Percentiles rank a stretch among this genome's conserved stretches.
Conservation (phyloP, 92 coral and sea anemone species). For the Diadumene lineata region DNA sequence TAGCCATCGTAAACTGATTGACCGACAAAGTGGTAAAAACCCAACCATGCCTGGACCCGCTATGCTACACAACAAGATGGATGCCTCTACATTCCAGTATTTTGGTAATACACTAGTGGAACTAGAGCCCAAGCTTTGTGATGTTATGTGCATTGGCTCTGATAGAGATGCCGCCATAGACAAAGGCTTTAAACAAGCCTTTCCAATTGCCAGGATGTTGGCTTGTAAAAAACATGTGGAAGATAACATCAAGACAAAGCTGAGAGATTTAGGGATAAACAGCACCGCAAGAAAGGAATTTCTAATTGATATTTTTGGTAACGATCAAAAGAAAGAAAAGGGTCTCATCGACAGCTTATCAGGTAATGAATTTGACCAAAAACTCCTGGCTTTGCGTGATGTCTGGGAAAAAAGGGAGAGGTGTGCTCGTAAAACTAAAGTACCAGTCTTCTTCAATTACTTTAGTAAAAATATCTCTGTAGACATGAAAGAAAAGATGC, state of each 20-base stretch:
- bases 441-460: slow-evolving; percentile 23
- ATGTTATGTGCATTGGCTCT: slow-evolving; percentile 33
- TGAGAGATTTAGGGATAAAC: slow-evolving; percentile 1
- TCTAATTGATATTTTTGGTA: slow-evolving; percentile 34
- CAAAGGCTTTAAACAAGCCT: slow-evolving; percentile 23
- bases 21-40: slow-evolving; percentile 25
- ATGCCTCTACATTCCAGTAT: slow-evolving; percentile 42
- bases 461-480: slow-evolving; percentile 5
- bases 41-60: slow-evolving; percentile 54
- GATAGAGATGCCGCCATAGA: slow-evolving; percentile 29
- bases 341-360: slow-evolving; percentile 27
- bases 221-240: slow-evolving; percentile 38
- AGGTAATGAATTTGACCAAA: slow-evolving; percentile 21
- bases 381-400: background rate
- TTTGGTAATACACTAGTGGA: slow-evolving; percentile 45
- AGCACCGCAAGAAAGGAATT: slow-evolving; percentile 5
- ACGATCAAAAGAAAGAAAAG: slow-evolving; percentile 12
- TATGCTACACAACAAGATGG: slow-evolving; percentile 42
- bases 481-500: slow-evolving; percentile 44
- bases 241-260: slow-evolving; percentile 23
- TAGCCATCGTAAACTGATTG: slow-evolving; percentile 36
- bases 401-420: slow-evolving; percentile 24
- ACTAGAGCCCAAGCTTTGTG: background rate
- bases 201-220: slow-evolving; percentile 29
- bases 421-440: too few species aligned